phyloP scores from a whole-genome alignment of 2,888 invertebrate genomes.

The Gymnosoma rotundatum region DNA sequence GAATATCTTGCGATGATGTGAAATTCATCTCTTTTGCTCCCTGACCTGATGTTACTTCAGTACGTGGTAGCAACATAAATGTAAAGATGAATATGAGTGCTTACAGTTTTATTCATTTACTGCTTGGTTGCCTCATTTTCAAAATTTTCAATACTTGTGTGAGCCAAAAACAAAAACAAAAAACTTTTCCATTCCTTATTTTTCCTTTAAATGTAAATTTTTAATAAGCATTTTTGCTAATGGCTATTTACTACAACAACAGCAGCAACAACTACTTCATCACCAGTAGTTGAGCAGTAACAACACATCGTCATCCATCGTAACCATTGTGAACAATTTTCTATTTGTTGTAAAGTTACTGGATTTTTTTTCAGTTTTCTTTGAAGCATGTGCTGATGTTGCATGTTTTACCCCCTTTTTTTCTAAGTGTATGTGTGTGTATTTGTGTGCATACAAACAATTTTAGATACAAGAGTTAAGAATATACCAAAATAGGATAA shows the following conservation, averaged over 20 bases:
- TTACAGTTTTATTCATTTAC: slow-evolving; percentile 66
- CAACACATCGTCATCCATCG: slow-evolving; percentile 50
- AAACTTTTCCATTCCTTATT: slow-evolving; percentile 69
- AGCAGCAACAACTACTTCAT: slow-evolving; percentile 31
- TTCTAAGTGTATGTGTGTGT: slow-evolving; percentile 2
- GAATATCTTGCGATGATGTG: slow-evolving; percentile 19
- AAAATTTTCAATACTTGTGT: slow-evolving; percentile 46
- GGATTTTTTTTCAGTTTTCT: slow-evolving; percentile 14
- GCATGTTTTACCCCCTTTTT: slow-evolving; percentile 57
- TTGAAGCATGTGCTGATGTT: slow-evolving; percentile 62
- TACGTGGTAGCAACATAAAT: background rate
- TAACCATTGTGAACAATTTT: slow-evolving; percentile 43
- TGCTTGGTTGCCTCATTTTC: slow-evolving; percentile 68
- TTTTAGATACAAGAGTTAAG: slow-evolving; percentile 52
- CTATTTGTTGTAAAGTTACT: slow-evolving; percentile 47
- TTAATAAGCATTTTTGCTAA: slow-evolving; percentile 82
- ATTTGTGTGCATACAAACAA: slow-evolving; percentile 18
- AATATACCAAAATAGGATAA: slow-evolving; percentile 43
- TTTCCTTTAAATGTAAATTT: slow-evolving; percentile 80
- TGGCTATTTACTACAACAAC: slow-evolving; percentile 78
- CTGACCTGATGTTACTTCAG: background rate
- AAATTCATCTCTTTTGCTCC: slow-evolving; percentile 27
- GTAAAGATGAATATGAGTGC: slow-evolving; percentile 59
- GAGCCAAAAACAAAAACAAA: slow-evolving; percentile 26
- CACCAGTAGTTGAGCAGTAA: slow-evolving; percentile 26